Base-by-base conservation (phyloP, 2,888 invertebrate genomes). In the Lydus trimaculatus region DNA sequence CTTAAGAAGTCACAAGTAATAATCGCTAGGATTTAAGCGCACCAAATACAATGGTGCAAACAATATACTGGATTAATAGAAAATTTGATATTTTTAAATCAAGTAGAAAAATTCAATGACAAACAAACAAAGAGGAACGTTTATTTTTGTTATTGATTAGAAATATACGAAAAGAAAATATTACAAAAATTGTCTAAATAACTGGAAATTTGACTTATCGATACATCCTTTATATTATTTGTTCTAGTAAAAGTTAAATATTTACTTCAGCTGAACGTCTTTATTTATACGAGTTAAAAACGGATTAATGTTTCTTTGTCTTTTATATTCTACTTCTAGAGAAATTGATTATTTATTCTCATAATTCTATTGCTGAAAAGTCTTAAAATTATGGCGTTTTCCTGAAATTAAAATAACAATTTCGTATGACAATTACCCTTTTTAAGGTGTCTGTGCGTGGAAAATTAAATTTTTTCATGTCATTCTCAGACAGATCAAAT, bases 221-320 rank as follows among this genome's bases (percentile, higher is more conserved):
- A 11, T 23, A 23, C 8, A 20, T 23, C 23, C 11, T 43, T 43
- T n/a, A 43, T 43, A 3, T 17, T 52, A 20, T 20, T 23, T 52
- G 48, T 52, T 52, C 23, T 11, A 52, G 48, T 20, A 52, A 52
- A 52, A 52, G 20, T 52, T 17, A 43, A 43, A 43, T 52, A 52
- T 52, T 52, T 23, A 52, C 20, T 52, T 43, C 2, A 5, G 43
- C 8, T 52, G 23, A 52, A 52, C 2, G 11, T 52, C 23, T 8
- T 39, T 23, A 52, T 23, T 52, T 52, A 20, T 20, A 20, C 20
- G 13, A 52, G 9, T 20, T 52, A 20, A 52, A 52, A 52, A 52
- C 23, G n/a, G 48, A 43, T 43, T 17, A 43, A n/a, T n/a, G 33
- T 7, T 33, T 15, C 39, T 39, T 39, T n/a, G 20, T 52, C 9